Conservation (phyloP, 30 jellyfish, hydroid and myxozoan genomes). For the Aurelia aurita region DNA sequence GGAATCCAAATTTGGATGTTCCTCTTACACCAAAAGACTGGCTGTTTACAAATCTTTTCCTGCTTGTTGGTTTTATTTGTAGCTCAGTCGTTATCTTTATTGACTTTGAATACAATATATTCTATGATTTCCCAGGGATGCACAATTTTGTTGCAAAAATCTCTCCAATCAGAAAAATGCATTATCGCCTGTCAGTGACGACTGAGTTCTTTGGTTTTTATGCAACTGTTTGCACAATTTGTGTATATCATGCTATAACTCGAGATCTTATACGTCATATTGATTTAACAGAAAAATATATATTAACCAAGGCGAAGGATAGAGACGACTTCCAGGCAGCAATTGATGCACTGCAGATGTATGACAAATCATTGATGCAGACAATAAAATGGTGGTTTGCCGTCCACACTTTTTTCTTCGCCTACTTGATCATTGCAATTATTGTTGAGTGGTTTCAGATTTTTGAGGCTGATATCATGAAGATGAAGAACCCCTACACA, state of each 20-base stretch:
- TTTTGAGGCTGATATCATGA: not conserved
- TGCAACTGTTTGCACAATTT: conserved; percentile 8
- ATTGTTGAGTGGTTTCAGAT: conserved; percentile 1
- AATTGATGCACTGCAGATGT: not conserved
- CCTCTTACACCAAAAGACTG: not conserved
- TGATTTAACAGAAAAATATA: not conserved
- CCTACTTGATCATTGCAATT: conserved; percentile 7
- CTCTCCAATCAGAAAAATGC: not conserved
- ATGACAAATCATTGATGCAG: not conserved
- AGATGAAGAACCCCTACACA: not conserved
- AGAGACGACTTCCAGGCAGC: conserved; percentile 19
- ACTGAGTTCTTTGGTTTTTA: conserved; percentile 13
- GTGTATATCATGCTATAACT: conserved; percentile 7
- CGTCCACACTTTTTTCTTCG: not conserved
- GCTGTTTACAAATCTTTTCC: conserved; percentile 5
- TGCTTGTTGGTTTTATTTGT: not conserved
- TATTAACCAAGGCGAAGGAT: not conserved
- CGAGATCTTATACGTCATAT: not conserved
- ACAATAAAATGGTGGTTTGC: conserved; percentile 19
- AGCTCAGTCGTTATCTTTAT: not conserved
- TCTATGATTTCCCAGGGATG: conserved; percentile 4
- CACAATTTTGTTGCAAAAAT: not conserved
- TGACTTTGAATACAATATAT: not conserved
- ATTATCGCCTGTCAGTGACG: not conserved
- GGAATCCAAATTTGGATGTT: not conserved